Base-by-base conservation (phyloP, 2,113 vertebrate genomes). In the Rhinolophus ferrumequinum region DNA sequence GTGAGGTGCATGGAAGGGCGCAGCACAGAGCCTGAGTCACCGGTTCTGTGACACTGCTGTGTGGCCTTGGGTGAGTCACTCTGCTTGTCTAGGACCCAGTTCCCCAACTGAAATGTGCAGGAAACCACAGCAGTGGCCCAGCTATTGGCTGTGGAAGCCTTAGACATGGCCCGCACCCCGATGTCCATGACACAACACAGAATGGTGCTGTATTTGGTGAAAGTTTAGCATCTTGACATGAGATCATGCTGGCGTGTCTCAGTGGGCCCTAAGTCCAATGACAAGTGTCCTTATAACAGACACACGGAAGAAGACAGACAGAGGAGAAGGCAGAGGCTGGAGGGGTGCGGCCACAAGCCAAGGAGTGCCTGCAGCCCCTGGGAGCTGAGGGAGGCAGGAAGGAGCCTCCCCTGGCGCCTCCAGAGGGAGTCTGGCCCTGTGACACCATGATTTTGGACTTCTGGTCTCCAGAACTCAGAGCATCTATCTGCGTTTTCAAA, bases 1-100 rank as follows among this genome's bases (percentile, higher is more conserved):
- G 33, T 0, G 38, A 52, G 50, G 47, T 3, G 5, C 2, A 1
- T 0, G 56, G 44, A 1, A 1, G 5, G 1, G 26, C 1, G 1
- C 73, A 2, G 13, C 12, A 0, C 4, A 0, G 15, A 0, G 0
- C 3, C 44, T 6, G 26, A 13, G 21, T 15, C 41, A 0, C 22
- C 11, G 2, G 6, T 16, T 33, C 92, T 18, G 12, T 15, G 12
- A 3, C 28, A 38, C 41, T 7, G 33, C 33, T 5, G 13, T 16
- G 47, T 14, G 26, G 8, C 5, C 10, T 14, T 18, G 76, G 21
- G 47, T 54, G 8, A 72, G n/a, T 19, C 2, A 10, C 21, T 21
- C 8, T 6, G 19, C 3, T 15, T 30, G 50, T 73, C 26, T 18
- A 7, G 15, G 33, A 24, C 66, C 47, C 28, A 2, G n/a, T 47